phyloP scores from a whole-genome alignment of 2,888 invertebrate genomes.

The Timandra comae region DNA sequence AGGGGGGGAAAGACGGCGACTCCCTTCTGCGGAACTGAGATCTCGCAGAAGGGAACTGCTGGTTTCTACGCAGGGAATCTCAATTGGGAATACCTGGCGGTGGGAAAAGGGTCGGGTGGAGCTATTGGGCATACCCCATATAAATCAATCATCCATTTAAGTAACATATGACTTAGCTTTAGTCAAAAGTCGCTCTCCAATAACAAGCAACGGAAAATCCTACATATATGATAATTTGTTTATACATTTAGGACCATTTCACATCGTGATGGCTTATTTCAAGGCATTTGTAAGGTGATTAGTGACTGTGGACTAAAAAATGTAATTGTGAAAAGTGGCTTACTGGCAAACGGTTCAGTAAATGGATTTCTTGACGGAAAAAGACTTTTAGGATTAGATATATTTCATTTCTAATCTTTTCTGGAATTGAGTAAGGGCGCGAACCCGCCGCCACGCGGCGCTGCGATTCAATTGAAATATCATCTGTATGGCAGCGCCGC shows the following conservation, averaged over 20 bases:
- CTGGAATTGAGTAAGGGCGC: not conserved
- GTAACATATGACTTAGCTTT: conserved; percentile 6
- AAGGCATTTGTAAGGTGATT: conserved; percentile 16
- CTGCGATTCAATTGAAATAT: too few relatives aligned
- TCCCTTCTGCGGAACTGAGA: too few relatives aligned
- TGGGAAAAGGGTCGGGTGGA: too few relatives aligned
- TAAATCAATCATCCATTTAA: too few relatives aligned
- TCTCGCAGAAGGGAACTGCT: too few relatives aligned
- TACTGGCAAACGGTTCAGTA: conserved; percentile 10
- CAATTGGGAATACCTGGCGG: too few relatives aligned
- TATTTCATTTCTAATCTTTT: conserved; percentile 3
- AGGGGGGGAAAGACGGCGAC: too few relatives aligned
- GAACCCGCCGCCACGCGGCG: too few relatives aligned
- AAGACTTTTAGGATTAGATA: conserved; percentile 2
- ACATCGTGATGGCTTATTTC: conserved; percentile 25
- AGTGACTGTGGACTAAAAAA: conserved; percentile 6
- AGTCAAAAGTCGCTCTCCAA: conserved; percentile 8
- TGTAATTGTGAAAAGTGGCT: conserved; percentile 6
- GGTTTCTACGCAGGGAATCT: too few relatives aligned
- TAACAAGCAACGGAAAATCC: conserved; percentile 16
- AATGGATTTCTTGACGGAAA: conserved; percentile 1
- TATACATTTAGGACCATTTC: conserved; percentile 25
- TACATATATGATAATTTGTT: conserved; percentile 26
- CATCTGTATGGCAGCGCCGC: too few relatives aligned
- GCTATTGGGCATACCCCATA: too few relatives aligned